Base-by-base conservation (phyloP, 2,797 vertebrate genomes). In the Molothrus aeneus region DNA sequence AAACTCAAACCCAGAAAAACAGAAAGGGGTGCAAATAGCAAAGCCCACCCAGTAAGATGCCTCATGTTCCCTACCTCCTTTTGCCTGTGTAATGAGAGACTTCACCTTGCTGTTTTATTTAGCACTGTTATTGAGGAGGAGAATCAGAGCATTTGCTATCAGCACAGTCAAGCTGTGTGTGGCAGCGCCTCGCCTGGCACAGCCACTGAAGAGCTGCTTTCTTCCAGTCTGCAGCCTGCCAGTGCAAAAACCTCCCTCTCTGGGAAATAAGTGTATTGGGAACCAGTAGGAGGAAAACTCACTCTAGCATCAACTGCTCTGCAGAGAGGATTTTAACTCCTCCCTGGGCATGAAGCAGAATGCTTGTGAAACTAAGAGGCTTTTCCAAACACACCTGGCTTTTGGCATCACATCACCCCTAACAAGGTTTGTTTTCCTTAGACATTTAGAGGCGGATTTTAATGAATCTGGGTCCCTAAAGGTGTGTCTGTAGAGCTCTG, bases 1-100 rank as follows among this genome's bases (percentile, higher is more conserved):
- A 86, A 95, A 85, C 70, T 93, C 22, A 92, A 85, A 97, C 92
- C 84, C 91, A 51, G 86, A 51, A 88, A 94, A 97, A 88, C 31
- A 84, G 78, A 92, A 93, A 86, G 71, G 71, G 86, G 64, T 61
- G 31, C 32, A 96, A 91, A 89, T 80, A 94, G 50, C 57, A 95
- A 70, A 95, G 61, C 64, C 57, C 53, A 86, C 56, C 36, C 3
- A 0, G 34, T 79, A 86, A 85, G 71, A 80, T 36, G 48, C 50
- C 57, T 93, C 31, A 5, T 19, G 9, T 68, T 91, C 61, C 28
- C 29, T 78, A 36, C 60, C 45, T 87, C 80, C 66, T 96, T 95
- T 92, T 93, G 54, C 72, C 50, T 75, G 24, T 29, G n/a, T 79
- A 96, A 96, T 86, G 66, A 96, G 86, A 88, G 69, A 17, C 26